These are phyloP conservation scores for Anadara kagoshimensis DNA, from an alignment of 1,140 invertebrate species.

Conservation along the genomic window DNA sequence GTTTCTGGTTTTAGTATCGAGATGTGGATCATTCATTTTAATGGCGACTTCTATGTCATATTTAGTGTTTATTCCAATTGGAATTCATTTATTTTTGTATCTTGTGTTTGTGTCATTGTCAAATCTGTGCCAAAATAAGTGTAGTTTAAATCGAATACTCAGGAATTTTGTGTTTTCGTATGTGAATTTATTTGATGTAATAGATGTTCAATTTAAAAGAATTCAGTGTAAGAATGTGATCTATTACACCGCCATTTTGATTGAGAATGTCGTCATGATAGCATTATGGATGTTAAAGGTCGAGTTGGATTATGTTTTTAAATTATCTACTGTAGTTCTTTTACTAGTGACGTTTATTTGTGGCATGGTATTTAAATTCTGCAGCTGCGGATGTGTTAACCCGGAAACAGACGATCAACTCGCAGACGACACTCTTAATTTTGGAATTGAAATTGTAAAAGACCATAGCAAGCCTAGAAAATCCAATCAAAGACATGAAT, in stretches of 20 bases:
- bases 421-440: constrained; percentile 21
- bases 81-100: constrained; percentile 32
- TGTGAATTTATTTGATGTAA: constrained; percentile 33
- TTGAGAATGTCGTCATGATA: constrained; percentile 39
- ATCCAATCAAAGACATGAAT: background rate
- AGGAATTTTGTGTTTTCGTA: constrained; percentile 22
- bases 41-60: constrained; percentile 17
- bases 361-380: constrained; percentile 36
- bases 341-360: constrained; percentile 31
- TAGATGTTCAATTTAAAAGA: constrained; percentile 19
- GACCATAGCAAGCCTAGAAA: background rate
- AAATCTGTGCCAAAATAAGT: constrained; percentile 12
- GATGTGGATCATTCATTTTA: constrained; percentile 32
- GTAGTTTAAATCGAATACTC: constrained; percentile 9
- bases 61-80: constrained; percentile 27
- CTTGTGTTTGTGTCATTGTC: constrained; percentile 23
- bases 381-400: constrained; percentile 35
- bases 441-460: constrained; percentile 14
- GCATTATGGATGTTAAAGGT: constrained; percentile 31
- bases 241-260: constrained; percentile 32
- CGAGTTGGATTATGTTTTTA: constrained; percentile 26
- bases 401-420: constrained; percentile 23
- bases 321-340: constrained; percentile 24
- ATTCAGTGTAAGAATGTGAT: constrained; percentile 37
- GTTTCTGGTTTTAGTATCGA: constrained; percentile 24